Evolutionary conservation across 2,888 invertebrate species (phyloP).

Genomic region (Coelopa pilipes): DNA sequence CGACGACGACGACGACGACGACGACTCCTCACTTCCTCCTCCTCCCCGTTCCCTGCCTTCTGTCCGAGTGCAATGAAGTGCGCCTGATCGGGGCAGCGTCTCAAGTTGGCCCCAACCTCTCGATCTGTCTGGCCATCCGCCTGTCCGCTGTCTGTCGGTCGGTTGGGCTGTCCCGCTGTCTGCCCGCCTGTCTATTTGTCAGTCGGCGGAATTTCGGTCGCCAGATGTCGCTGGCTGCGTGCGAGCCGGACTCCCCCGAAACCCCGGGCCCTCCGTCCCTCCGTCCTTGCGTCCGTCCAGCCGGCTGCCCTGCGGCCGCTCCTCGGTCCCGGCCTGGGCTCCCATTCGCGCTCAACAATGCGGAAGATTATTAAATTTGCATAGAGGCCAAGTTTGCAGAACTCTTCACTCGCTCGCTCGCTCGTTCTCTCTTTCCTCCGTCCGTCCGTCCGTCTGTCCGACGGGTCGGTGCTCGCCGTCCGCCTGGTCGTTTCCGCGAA

Average conservation of each 20-base stretch:
- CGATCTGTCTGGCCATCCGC: background rate
- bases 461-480: background rate
- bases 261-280: no score
- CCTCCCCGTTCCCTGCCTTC: background rate
- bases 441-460: slow-evolving; percentile 12
- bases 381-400: slow-evolving; percentile 27
- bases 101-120: slow-evolving; percentile 1
- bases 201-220: background rate
- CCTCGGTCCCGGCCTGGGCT: background rate
- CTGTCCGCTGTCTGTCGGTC: background rate
- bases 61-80: slow-evolving; percentile 30
- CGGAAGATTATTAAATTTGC: slow-evolving; percentile 48
- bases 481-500: background rate
- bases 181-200: slow-evolving; percentile 2
- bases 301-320: no score
- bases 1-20: no score
- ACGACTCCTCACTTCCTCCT: no score
- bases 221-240: background rate
- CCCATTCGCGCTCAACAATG: slow-evolving; percentile 41
- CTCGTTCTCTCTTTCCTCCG: background rate
- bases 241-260: background rate
- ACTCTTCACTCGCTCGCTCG: no score
- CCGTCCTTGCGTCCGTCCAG: no score
- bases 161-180: background rate
- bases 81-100: slow-evolving; percentile 10